These are phyloP conservation scores for Chrysogorgia sp. DNA, from an alignment of 92 coral and sea anemone genomes.

Conservation along the genomic window DNA sequence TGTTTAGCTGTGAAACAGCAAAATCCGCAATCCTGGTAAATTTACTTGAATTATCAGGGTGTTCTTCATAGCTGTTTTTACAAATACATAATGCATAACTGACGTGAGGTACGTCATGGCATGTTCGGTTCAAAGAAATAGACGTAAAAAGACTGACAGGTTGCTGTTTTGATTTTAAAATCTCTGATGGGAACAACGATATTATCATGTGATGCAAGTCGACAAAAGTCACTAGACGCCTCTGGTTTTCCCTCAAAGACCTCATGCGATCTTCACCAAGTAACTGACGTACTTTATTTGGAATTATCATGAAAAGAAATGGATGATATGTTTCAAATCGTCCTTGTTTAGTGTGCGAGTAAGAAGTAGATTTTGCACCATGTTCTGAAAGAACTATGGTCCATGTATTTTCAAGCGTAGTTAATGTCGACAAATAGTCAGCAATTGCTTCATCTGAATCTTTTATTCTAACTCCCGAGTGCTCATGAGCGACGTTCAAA, in stretches of 20 bases:
- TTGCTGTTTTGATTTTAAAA: no score
- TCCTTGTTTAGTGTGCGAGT: conserved; percentile 55
- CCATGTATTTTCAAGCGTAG: conserved; percentile 49
- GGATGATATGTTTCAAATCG: conserved; percentile 60
- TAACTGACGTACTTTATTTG: conserved; percentile 48
- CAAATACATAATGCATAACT: conserved; percentile 57
- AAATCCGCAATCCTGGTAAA: conserved; percentile 68
- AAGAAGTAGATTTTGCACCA: conserved; percentile 67
- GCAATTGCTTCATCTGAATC: neutral
- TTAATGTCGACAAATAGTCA: conserved; percentile 9
- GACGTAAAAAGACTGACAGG: conserved; percentile 51
- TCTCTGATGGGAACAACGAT: neutral
- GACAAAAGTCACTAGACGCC: conserved; percentile 39
- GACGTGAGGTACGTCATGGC: conserved; percentile 35
- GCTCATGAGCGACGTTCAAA: no score
- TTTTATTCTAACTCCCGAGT: neutral
- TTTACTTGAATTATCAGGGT: conserved; percentile 48
- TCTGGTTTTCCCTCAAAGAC: conserved; percentile 54
- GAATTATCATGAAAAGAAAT: conserved; percentile 61
- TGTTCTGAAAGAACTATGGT: conserved; percentile 70
- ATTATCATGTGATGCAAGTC: conserved; percentile 58
- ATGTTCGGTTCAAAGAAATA: conserved; percentile 54
- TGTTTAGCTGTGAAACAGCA: conserved; percentile 67
- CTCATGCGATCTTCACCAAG: conserved; percentile 54
- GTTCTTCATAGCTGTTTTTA: conserved; percentile 55